Evolutionary conservation across 2,113 vertebrate genomes (phyloP).

Genomic region (Ia io): DNA sequence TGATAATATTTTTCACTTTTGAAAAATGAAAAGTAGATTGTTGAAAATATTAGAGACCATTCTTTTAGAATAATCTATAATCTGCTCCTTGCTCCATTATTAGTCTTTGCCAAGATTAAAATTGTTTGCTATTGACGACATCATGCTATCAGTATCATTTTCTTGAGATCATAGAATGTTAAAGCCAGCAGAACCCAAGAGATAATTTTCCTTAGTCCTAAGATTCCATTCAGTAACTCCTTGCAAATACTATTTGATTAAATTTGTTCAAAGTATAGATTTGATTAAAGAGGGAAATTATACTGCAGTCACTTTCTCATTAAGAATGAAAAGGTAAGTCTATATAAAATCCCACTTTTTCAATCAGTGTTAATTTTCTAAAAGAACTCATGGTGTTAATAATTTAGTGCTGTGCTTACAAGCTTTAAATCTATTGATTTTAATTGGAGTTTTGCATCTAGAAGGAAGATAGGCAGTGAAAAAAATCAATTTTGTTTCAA

Average conservation of each 20-base stretch:
- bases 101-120: slow-evolving; percentile 38
- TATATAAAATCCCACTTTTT: slow-evolving; percentile 69
- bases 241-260: slow-evolving; percentile 70
- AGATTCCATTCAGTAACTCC: slow-evolving; percentile 55
- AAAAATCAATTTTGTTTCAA: slow-evolving; percentile 76
- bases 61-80: slow-evolving; percentile 2
- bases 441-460: slow-evolving; percentile 70
- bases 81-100: slow-evolving; percentile 2
- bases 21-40: slow-evolving; percentile 33
- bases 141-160: slow-evolving; percentile 36
- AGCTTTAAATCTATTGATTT: slow-evolving; percentile 76
- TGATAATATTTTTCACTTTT: slow-evolving; percentile 28
- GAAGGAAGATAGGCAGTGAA: slow-evolving; percentile 64
- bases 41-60: background rate
- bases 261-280: slow-evolving; percentile 65
- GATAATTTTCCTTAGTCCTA: slow-evolving; percentile 49
- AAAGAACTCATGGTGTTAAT: slow-evolving; percentile 72
- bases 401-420: slow-evolving; percentile 72
- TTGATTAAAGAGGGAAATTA: slow-evolving; percentile 71
- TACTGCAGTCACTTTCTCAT: slow-evolving; percentile 68
- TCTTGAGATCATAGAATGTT: slow-evolving; percentile 49
- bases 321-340: slow-evolving; percentile 68
- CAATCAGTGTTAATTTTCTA: slow-evolving; percentile 76
- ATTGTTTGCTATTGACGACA: slow-evolving; percentile 17
- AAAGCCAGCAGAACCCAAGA: slow-evolving; percentile 56